phyloP scores from a whole-genome alignment of 92 coral and sea anemone species.

The Metridium senile region DNA sequence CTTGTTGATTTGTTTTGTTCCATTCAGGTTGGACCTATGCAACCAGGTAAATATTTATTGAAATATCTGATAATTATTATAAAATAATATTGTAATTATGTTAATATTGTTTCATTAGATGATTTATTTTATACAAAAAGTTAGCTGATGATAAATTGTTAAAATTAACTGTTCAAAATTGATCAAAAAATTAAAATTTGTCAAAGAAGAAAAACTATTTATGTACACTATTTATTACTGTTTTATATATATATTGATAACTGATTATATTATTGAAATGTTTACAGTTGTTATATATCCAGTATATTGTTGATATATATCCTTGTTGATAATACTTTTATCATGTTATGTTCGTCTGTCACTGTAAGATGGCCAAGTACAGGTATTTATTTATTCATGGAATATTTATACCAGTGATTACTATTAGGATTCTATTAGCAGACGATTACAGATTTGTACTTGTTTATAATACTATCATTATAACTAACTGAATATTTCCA shows the following conservation, averaged over 20 bases:
- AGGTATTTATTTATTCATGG: conserved; percentile 1
- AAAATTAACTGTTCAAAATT: too few relatives aligned
- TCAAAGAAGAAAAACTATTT: too few relatives aligned
- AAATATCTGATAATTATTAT: too few relatives aligned
- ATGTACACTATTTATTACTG: too few relatives aligned
- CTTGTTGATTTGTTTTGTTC: background rate
- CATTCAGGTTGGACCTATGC: background rate
- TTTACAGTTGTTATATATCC: too few relatives aligned
- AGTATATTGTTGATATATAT: background rate
- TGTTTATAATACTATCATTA: background rate
- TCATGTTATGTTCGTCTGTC: background rate
- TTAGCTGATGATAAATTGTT: too few relatives aligned
- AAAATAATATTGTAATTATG: too few relatives aligned
- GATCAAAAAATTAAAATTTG: too few relatives aligned
- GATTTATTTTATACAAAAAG: too few relatives aligned
- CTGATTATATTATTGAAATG: too few relatives aligned
- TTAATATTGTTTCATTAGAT: too few relatives aligned
- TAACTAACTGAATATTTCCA: background rate
- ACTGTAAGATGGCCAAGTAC: background rate
- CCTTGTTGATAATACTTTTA: background rate
- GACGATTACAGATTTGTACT: conserved; percentile 6
- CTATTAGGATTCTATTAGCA: background rate
- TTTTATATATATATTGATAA: too few relatives aligned
- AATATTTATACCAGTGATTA: background rate
- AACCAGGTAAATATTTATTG: background rate